phyloP scores from a whole-genome alignment of 1,140 invertebrate species.

The Acromyrmex charruanus region DNA sequence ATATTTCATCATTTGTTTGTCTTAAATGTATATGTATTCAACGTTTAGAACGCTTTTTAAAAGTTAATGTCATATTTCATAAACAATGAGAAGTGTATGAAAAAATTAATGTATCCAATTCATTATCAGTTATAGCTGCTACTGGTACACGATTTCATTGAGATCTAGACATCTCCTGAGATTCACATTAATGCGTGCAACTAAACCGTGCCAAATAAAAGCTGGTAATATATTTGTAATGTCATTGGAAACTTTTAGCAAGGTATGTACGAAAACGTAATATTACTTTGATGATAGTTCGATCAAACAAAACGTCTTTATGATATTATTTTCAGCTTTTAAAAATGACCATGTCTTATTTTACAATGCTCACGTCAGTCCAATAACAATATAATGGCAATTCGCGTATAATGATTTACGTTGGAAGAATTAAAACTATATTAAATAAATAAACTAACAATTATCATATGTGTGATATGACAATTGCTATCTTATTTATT shows the following conservation, averaged over 20 bases:
- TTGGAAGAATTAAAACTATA: neutral
- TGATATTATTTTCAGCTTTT: conserved; percentile 14
- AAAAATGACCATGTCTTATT: neutral
- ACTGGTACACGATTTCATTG: conserved; percentile 67
- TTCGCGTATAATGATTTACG: neutral
- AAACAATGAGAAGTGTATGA: neutral
- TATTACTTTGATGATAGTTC: neutral
- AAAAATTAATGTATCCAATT: neutral
- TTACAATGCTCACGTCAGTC: neutral
- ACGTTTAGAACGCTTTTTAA: neutral
- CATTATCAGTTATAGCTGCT: conserved; percentile 41
- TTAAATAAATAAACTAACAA: conserved; percentile 7
- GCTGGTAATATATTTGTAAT: conserved; percentile 70
- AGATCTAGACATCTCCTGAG: conserved; percentile 66
- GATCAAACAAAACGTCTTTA: neutral
- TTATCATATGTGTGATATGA: neutral
- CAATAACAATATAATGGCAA: neutral
- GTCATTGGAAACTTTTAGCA: conserved; percentile 67
- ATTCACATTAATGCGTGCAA: conserved; percentile 62
- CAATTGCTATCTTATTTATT: neutral
- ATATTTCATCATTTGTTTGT: neutral
- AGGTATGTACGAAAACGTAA: conserved; percentile 50
- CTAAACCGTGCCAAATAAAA: conserved; percentile 66
- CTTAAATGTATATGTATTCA: neutral
- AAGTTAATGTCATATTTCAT: neutral